Evolutionary conservation across 1,140 invertebrate species (phyloP), one percentile per base, ranked within the genome.

Genomic region (Diabrotica undecimpunctata): DNA sequence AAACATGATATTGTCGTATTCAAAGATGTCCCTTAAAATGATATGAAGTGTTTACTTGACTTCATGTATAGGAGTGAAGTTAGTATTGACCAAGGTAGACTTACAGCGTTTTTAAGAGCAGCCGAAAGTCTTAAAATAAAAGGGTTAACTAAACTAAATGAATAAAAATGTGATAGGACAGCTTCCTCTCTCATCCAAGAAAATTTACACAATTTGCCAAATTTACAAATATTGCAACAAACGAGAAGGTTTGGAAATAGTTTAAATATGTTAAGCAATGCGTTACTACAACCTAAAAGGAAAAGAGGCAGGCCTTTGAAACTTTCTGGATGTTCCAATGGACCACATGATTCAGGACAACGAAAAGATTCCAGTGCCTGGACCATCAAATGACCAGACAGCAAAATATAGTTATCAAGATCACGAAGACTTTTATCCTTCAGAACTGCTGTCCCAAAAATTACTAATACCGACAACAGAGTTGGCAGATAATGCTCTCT

Each of bases 21-120:
- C 39, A 94, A 94, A 77, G 93, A 96, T 78, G 92, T 96, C 54
- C 91, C 92, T 2, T 94, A 91, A 78, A 87, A 88, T 55, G 93
- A 96, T 79, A 93, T 96, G 90, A 88, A 90, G 74, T 92, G 92
- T 74, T 83, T 96, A 64, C 79, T 96, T 64, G 92, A 96, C 77
- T 96, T 95, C 77, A 96, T 96, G 93, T 96, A 96, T 79, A 84
- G 92, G 52, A 94, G 94, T 3, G 94, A 96, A 79, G 93, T 96
- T 46, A 93, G 91, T 72, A 93, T 96, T 11, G 92, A 94, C 77
- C 92, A 96, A 75, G 92, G 94, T 73, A 83, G 93, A 69, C 80
- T 96, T 25, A 91, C 91, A n/a, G 91, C 91, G 38, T 94, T 96
- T 73, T 80, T 91, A 50, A 84, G 89, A 74, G 92, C 95, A 9